Evolutionary conservation across 2,797 vertebrate genomes (phyloP).

Genomic region (Cercopithecus petaurista): DNA sequence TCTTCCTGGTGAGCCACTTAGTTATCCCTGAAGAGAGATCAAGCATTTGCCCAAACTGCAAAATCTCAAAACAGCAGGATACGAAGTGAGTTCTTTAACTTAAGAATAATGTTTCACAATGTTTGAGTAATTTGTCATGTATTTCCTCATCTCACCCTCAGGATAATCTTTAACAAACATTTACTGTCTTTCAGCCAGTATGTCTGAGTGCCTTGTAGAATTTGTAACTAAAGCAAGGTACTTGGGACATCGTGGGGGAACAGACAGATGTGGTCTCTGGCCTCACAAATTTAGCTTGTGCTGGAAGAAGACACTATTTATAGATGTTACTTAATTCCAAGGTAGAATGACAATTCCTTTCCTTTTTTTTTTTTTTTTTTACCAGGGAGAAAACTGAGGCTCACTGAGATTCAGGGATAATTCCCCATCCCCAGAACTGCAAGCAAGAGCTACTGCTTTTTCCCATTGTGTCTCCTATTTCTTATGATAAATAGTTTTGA

Average conservation of each 20-base stretch:
- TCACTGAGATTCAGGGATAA: not conserved
- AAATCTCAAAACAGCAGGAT: not conserved
- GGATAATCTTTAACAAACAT: constrained; percentile 6
- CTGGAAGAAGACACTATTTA: not conserved
- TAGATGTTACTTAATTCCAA: not conserved
- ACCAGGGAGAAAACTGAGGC: not conserved
- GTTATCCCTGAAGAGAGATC: not conserved
- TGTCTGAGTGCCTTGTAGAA: not conserved
- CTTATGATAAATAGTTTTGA: not conserved
- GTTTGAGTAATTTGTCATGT: not conserved
- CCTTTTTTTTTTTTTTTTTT: not conserved
- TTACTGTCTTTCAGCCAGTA: not conserved
- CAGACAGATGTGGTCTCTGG: not conserved
- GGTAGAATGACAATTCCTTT: not conserved
- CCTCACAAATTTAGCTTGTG: not conserved
- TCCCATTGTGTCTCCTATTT: not conserved
- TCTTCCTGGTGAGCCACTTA: not conserved
- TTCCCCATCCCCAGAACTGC: not conserved
- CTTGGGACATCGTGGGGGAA: not conserved
- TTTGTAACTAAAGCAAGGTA: not conserved
- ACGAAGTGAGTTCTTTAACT: not conserved
- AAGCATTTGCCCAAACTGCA: not conserved
- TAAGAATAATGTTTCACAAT: not conserved
- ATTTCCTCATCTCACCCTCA: not conserved
- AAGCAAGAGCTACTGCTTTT: not conserved